A percentile compares a stretch with the other conserved stretches of the same genome.
Conservation (phyloP, 2,797 vertebrate genomes). For the Sebastes melanostomus region DNA sequence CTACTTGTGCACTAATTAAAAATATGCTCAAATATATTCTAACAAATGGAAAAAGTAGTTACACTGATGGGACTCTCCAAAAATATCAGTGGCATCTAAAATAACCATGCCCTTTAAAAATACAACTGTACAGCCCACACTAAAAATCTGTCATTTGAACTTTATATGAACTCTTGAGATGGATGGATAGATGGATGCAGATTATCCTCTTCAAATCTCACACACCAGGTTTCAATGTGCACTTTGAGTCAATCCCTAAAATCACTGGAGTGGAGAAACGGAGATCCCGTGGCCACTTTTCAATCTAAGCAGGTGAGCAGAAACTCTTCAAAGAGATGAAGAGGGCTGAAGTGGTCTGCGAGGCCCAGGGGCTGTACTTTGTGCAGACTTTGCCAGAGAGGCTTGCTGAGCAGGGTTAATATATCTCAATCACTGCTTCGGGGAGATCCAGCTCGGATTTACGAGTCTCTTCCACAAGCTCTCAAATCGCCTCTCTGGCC, state of each 20-base stretch:
- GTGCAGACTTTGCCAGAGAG: slow-evolving; percentile 45
- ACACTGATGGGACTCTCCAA: neutral
- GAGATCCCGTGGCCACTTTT: slow-evolving; percentile 2
- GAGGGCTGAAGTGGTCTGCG: slow-evolving; percentile 27
- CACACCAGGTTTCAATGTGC: slow-evolving; percentile 8
- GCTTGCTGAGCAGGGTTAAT: slow-evolving; percentile 62
- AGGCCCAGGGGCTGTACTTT: slow-evolving; percentile 31
- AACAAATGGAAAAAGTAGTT: neutral
- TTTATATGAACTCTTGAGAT: slow-evolving; percentile 34
- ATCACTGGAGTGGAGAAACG: neutral
- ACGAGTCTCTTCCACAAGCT: slow-evolving; percentile 51
- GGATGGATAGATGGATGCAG: neutral
- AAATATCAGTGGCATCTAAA: neutral
- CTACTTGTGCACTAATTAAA: neutral
- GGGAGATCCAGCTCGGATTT: slow-evolving; percentile 64
- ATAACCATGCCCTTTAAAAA: neutral
- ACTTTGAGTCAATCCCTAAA: slow-evolving; percentile 22
- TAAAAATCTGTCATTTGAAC: slow-evolving; percentile 22
- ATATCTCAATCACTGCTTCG: slow-evolving; percentile 55
- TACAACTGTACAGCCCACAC: neutral
- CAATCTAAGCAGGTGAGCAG: slow-evolving; percentile 34
- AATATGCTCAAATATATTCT: neutral
- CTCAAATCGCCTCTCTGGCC: slow-evolving; percentile 39
- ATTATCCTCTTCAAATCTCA: slow-evolving; percentile 19
- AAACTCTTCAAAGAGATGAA: slow-evolving; percentile 28